A percentile compares a stretch with the other conserved stretches of the same genome.
Evolutionary conservation across 2,888 invertebrate genomes (phyloP).

Genomic region (Pegoplata infirma): DNA sequence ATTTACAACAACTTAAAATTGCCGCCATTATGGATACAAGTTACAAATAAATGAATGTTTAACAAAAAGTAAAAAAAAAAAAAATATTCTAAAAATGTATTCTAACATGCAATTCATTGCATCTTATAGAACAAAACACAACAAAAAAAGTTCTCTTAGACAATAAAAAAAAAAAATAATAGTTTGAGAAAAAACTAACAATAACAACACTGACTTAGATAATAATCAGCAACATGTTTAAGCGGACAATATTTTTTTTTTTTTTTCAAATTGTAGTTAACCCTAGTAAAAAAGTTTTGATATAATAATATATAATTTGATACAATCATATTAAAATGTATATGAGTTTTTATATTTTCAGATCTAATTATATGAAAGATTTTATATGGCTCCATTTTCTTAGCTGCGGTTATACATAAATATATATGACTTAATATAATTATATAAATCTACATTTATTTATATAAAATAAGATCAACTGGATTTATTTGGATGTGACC

Average conservation of each 20-base stretch:
- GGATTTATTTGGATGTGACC: conserved; percentile 19
- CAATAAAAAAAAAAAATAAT: conserved; percentile 7
- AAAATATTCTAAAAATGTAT: conserved; percentile 15
- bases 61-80: too few species aligned
- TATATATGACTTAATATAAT: too few species aligned
- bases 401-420: too few species aligned
- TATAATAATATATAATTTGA: too few species aligned
- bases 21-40: conserved; percentile 34
- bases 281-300: too few species aligned
- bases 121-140: conserved; percentile 19
- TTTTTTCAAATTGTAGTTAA: conserved; percentile 6
- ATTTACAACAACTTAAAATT: conserved; percentile 44
- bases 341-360: too few species aligned
- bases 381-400: too few species aligned
- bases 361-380: too few species aligned
- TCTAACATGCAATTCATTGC: conserved; percentile 42
- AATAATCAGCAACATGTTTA: conserved; percentile 33
- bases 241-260: conserved; percentile 30
- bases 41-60: conserved; percentile 11
- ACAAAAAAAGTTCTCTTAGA: conserved; percentile 8
- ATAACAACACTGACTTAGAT: conserved; percentile 22
- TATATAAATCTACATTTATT: too few species aligned
- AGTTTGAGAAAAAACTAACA: conserved; percentile 4
- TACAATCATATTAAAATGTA: too few species aligned
- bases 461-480: too few species aligned